These are phyloP conservation scores for Electrophaes corylata DNA, from an alignment of 2,888 invertebrate species.

Conservation along the genomic window DNA sequence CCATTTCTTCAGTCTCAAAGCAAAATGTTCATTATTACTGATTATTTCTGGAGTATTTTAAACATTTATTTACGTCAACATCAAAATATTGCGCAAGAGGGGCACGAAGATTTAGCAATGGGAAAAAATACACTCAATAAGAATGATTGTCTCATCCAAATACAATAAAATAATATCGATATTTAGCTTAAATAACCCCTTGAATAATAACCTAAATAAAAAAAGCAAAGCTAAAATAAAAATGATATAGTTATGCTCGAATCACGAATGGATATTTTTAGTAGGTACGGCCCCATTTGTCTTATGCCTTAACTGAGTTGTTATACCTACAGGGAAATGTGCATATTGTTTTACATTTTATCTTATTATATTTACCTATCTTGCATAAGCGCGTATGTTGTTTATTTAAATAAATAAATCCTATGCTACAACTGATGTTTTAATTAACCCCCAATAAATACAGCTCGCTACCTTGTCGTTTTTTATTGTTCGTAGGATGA, in stretches of 20 bases:
- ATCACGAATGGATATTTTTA: not conserved
- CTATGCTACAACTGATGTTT: conserved; percentile 55
- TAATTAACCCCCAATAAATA: conserved; percentile 16
- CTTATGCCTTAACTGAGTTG: conserved; percentile 57
- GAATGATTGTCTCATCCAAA: conserved; percentile 8
- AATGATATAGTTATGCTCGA: not conserved
- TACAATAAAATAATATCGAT: conserved; percentile 6
- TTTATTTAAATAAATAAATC: conserved; percentile 59
- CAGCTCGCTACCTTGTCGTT: too few relatives aligned
- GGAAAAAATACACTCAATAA: not conserved
- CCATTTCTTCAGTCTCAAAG: not conserved
- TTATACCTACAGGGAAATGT: conserved; percentile 73
- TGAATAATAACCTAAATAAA: conserved; percentile 1
- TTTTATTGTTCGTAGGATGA: too few relatives aligned
- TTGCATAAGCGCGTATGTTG: conserved; percentile 58
- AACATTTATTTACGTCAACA: not conserved
- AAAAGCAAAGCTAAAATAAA: not conserved
- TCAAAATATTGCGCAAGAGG: not conserved
- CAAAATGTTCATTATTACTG: too few relatives aligned
- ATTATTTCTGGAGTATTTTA: too few relatives aligned
- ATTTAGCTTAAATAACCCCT: conserved; percentile 27
- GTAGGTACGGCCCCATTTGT: conserved; percentile 15
- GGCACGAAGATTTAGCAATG: not conserved
- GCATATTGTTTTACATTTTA: conserved; percentile 65
- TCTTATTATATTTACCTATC: conserved; percentile 54